Base-by-base conservation (phyloP, 2,797 vertebrate species). In the Pyrocephalus nanus region DNA sequence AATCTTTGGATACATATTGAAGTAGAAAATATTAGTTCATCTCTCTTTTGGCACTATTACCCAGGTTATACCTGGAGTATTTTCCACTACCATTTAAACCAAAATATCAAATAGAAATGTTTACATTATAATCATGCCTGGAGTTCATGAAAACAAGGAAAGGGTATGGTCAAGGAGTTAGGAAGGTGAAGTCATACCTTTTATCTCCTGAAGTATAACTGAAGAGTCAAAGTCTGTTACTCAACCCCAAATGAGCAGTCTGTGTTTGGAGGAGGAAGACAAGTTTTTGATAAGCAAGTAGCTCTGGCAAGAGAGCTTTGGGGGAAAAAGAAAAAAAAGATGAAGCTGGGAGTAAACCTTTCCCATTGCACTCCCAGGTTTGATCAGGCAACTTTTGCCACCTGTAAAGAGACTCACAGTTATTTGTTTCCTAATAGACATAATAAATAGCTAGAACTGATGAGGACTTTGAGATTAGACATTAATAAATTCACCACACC, bases 311-410 rank as follows among this genome's bases (percentile, higher is more conserved):
- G 40, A 54, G 18, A 81, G 12, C 7, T 57, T 40, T 2, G 2
- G 6, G 7, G 6, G 2, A 25, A 4, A 15, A 4, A 16, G 2
- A 2, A 70, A 4, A 18, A 4, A 2, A 65, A n/a, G 16, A 30
- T 43, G 9, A 72, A 80, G 9, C 8, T 75, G 32, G 0, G 4
- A 2, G 3, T 69, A 83, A 83, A 71, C 2, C 4, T 79, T 25
- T 6, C 62, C 19, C 32, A 25, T 32, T 58, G 15, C 14, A 18
- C 30, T 75, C 4, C 3, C 7, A 72, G 15, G 11, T 81, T 88
- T 86, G 30, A 58, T 54, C 34, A 61, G 38, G 17, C 8, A 81
- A 55, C 12, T 61, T 92, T 78, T 75, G 8, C 57, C 30, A 34
- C 1, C 0, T 57, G 9, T 4, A 8, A 75, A 73, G 55, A 67